Base-by-base conservation (phyloP, 2,888 invertebrate genomes). In the Glaucopsyche alexis region DNA sequence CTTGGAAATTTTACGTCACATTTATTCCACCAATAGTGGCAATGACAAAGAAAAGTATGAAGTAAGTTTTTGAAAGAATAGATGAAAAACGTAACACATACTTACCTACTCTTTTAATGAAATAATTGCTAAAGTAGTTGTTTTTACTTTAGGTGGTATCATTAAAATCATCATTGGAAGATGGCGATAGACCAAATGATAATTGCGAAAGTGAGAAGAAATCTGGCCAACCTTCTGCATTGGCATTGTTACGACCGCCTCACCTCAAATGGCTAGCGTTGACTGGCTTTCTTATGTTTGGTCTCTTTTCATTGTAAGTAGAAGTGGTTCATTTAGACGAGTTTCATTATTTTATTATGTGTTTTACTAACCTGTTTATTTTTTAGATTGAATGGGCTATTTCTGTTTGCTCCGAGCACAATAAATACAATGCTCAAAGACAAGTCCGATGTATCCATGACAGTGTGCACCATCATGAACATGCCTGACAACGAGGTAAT, bases 231-330 rank as follows among this genome's bases (percentile, higher is more conserved):
- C 0, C 73, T 16, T 82, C 87, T 0, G 80, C 82, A 0, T 72
- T 84, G 40, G 82, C 85, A 0, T 77, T 92, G 67, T 80, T 92
- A 16, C 81, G 83, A 9, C 84, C 87, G 0, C 92, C 92, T 5
- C 89, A 91, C 66, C 76, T 90, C 42, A 87, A 90, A 76, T 90
- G 91, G 91, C 81, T 91, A 16, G 79, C 84, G 0, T 80, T 91
- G 8, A 86, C 84, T 0, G 85, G 88, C 0, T 87, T 91, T 74
- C 83, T 92, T 49, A 91, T 90, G 90, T 89, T 92, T 73, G 91
- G 91, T 4, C 75, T 91, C 42, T 91, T 90, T 74, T 87, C 90
- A 0, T 79, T 87, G 91, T 92, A 79, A 87, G 91, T 79, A 40
- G 7, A 19, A n/a, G 8, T 9, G 38, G 29, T 72, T 40, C 11